Conservation (phyloP, 2,797 vertebrate species). For the Petrocephalus schoutedeni region DNA sequence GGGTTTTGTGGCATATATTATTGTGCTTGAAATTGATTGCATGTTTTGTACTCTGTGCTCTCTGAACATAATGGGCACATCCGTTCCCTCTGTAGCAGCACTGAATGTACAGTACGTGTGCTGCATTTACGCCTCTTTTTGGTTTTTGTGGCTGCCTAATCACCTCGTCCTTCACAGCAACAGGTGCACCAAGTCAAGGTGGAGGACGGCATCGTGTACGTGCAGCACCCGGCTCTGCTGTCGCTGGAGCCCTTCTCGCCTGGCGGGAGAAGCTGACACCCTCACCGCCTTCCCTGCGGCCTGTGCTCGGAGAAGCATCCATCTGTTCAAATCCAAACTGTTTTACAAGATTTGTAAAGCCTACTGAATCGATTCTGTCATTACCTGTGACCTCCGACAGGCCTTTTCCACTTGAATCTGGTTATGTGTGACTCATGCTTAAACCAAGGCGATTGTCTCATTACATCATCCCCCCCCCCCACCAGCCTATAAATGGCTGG, state of each 20-base stretch:
- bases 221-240: constrained; percentile 55
- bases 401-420: constrained; percentile 39
- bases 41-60: not conserved
- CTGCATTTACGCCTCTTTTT: not conserved
- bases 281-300: not conserved
- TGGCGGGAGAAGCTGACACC: constrained; percentile 43
- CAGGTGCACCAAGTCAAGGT: constrained; percentile 63
- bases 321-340: constrained; percentile 29
- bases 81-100: not conserved
- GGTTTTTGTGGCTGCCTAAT: constrained; percentile 26
- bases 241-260: constrained; percentile 52
- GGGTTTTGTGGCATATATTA: not conserved
- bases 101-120: not conserved
- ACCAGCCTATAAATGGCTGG: not conserved
- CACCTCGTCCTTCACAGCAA: constrained; percentile 51
- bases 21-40: not conserved
- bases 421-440: constrained; percentile 29
- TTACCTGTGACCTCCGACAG: constrained; percentile 44
- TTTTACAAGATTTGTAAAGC: constrained; percentile 44
- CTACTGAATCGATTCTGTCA: constrained; percentile 37
- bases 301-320: not conserved
- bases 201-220: constrained; percentile 56
- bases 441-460: constrained; percentile 41
- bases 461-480: constrained; percentile 37
- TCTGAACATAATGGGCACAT: not conserved